phyloP scores from a whole-genome alignment of 2,888 invertebrate genomes.

The Drosophila eohydei region DNA sequence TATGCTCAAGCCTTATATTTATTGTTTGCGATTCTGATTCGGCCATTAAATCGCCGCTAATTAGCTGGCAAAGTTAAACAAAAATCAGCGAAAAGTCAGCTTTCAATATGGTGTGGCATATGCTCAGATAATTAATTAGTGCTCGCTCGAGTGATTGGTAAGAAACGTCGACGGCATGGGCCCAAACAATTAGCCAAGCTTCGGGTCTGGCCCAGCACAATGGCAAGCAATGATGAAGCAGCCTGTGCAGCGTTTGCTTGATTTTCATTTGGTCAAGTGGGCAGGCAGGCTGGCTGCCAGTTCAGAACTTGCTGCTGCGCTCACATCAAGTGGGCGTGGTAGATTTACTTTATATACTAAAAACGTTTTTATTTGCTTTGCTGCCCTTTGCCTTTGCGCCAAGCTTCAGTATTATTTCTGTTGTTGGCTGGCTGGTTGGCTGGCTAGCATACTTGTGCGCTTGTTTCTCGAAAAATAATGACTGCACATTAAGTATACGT shows the following conservation, averaged over 20 bases:
- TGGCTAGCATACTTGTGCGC: constrained; percentile 56
- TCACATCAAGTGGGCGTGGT: constrained; percentile 45
- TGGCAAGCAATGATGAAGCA: constrained; percentile 46
- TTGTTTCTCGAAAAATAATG: constrained; percentile 78
- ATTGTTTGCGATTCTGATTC: neutral
- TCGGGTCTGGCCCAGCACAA: constrained; percentile 35
- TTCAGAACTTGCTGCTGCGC: constrained; percentile 21
- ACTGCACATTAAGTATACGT: constrained; percentile 78
- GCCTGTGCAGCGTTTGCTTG: constrained; percentile 39
- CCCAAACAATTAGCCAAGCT: constrained; percentile 63
- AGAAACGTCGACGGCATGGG: constrained; percentile 41
- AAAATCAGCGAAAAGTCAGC: constrained; percentile 68
- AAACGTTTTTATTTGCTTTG: constrained; percentile 62
- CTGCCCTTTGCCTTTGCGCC: constrained; percentile 58
- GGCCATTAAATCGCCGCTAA: constrained; percentile 56
- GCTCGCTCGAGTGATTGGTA: constrained; percentile 61
- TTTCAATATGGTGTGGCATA: constrained; percentile 65
- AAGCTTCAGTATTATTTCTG: constrained; percentile 30
- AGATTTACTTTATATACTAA: constrained; percentile 31
- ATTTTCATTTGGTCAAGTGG: constrained; percentile 47
- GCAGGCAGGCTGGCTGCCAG: constrained; percentile 14
- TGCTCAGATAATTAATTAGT: constrained; percentile 70
- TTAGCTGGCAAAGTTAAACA: constrained; percentile 64
- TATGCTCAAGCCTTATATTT: constrained; percentile 9
- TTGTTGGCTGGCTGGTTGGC: constrained; percentile 32